Evolutionary conservation across 2,888 invertebrate genomes (phyloP), one percentile per base, ranked within the genome.

Genomic region (Drosophila bunnanda): DNA sequence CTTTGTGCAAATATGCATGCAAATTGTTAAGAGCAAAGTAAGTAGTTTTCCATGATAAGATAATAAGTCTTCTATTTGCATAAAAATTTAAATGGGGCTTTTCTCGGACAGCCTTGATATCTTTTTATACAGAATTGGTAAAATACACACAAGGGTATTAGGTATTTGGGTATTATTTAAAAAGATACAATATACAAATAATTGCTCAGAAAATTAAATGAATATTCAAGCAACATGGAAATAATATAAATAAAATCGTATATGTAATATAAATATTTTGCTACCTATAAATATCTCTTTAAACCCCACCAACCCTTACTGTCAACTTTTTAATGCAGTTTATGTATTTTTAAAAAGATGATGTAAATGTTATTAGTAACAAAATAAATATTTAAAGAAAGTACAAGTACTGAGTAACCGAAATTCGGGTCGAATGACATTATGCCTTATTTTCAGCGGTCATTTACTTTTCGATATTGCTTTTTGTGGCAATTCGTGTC

Each of bases 381-480:
- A 20, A 22, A 44, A 22, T 32, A 44, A 13, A 30, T 44, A 57
- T 46, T 57, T 36, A 53, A 25, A 25, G n/a, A 53, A 58, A 58
- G 15, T 38, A 25, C 17, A 25, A 38, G 10, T 58, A 38, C 20
- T 58, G 32, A 41, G 59, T 32, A 54, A 13, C 17, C 13, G 2
- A 32, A 60, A 28, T 54, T 39, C 59, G 39, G 4, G n/a, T 59
- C 54, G 39, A 59, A 30, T 30, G 30, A 12, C 30, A 60, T 32
- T 20, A 32, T 41, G 54, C 15, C 20, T 20, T 32, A 48, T 39
- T 54, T 66, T 77, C 48, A 52, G 60, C 79, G 82, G 82, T 83
- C 82, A 71, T 82, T 82, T 82, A 82, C 82, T 79, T 79, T 82
- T 79, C 50, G 70, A 60, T 68, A 41, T 68, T 78, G 38, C 78